Evolutionary conservation across 1,140 invertebrate species (phyloP).

Genomic region (Apis florea): DNA sequence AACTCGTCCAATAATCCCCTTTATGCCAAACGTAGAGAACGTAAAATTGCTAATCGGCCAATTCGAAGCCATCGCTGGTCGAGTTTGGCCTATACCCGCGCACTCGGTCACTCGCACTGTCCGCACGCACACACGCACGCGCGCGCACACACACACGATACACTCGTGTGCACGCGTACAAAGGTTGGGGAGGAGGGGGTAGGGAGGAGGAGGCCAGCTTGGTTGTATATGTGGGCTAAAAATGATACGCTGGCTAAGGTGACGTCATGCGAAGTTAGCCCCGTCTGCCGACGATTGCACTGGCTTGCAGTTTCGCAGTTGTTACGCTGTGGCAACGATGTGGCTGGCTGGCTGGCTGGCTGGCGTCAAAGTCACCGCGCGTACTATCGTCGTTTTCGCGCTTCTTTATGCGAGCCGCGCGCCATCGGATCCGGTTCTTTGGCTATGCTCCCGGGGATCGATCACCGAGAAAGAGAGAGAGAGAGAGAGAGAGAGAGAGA

Average conservation of each 20-base stretch:
- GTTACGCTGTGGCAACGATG: conserved; percentile 34
- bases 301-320: conserved; percentile 40
- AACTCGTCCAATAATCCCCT: too few relatives aligned
- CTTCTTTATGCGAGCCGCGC: conserved; percentile 34
- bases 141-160: neutral
- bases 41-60: neutral
- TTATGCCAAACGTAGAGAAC: too few relatives aligned
- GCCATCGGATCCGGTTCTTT: conserved; percentile 32
- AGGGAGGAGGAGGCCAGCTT: neutral
- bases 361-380: conserved; percentile 33
- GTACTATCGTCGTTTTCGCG: conserved; percentile 20
- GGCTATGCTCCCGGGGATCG: conserved; percentile 14
- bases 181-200: neutral
- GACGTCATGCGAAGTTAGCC: conserved; percentile 67
- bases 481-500: too few relatives aligned
- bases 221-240: conserved; percentile 66
- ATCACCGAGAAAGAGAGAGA: neutral
- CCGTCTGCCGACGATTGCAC: conserved; percentile 55
- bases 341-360: neutral
- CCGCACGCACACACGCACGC: neutral
- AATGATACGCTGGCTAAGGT: conserved; percentile 69
- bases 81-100: conserved; percentile 43
- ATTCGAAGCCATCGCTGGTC: conserved; percentile 18
- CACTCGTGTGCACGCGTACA: conserved; percentile 26
- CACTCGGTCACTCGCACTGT: conserved; percentile 57